Conservation (phyloP, 2,888 invertebrate genomes). For the Eristalis intricaria region DNA sequence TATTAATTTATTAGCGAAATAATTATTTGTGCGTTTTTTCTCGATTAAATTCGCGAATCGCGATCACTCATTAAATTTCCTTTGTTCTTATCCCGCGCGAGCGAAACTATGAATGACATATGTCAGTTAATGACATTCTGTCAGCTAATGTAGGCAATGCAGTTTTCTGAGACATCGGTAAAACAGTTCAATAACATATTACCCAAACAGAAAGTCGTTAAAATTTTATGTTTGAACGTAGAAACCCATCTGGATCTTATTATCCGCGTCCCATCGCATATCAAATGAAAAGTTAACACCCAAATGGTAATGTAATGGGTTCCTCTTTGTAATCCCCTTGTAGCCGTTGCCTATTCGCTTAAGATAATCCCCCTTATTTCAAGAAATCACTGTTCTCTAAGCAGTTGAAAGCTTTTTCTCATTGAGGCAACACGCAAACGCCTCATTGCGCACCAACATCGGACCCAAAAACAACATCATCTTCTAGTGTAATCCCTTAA, state of each 20-base stretch:
- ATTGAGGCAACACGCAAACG: conserved; percentile 28
- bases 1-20: too few species aligned
- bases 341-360: conserved; percentile 17
- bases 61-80: too few species aligned
- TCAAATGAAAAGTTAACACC: neutral
- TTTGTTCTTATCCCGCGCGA: too few species aligned
- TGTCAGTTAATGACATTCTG: too few species aligned
- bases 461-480: conserved; percentile 39
- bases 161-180: too few species aligned
- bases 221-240: too few species aligned
- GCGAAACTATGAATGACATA: too few species aligned
- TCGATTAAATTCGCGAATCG: too few species aligned
- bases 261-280: neutral
- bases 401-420: conserved; percentile 11
- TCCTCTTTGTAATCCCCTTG: conserved; percentile 11
- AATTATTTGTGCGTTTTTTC: too few species aligned
- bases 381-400: conserved; percentile 41
- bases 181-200: too few species aligned
- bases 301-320: conserved; percentile 26
- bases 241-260: neutral
- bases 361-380: conserved; percentile 35
- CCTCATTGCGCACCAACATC: conserved; percentile 13
- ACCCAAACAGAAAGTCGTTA: too few species aligned
- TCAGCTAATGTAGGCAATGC: too few species aligned
- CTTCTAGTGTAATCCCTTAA: conserved; percentile 51